These are phyloP conservation scores for Catharus fuscescens DNA, from an alignment of 2,113 vertebrate species.

Conservation along the genomic window DNA sequence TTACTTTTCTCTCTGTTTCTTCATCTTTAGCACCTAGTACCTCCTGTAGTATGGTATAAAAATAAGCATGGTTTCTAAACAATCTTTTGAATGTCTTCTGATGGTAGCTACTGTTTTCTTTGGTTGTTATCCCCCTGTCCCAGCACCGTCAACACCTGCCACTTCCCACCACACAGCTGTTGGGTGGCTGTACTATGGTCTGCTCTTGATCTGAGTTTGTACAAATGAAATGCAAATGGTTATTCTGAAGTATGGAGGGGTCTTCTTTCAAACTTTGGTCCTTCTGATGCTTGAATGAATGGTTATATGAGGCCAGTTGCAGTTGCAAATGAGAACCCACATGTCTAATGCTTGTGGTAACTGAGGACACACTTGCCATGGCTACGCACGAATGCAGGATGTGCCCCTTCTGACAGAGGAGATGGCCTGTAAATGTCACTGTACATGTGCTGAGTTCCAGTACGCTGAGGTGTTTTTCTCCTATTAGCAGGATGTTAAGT, in stretches of 20 bases:
- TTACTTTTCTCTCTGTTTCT: slow-evolving; percentile 21
- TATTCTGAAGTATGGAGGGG: not conserved
- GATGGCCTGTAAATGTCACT: not conserved
- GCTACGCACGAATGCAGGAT: not conserved
- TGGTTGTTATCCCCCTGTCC: not conserved
- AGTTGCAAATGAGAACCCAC: not conserved
- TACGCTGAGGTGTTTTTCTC: not conserved
- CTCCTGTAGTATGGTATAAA: not conserved
- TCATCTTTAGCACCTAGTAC: not conserved
- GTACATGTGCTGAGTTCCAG: not conserved
- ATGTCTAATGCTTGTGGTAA: not conserved
- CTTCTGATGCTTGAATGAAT: not conserved
- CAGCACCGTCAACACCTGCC: not conserved
- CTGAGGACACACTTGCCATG: not conserved
- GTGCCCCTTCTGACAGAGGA: not conserved
- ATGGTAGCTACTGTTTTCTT: not conserved
- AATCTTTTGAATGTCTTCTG: not conserved
- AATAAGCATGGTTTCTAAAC: slow-evolving; percentile 6
- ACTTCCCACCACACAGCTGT: not conserved
- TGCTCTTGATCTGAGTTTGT: not conserved
- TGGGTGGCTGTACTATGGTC: not conserved
- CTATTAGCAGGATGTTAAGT: not conserved
- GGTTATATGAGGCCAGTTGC: not conserved
- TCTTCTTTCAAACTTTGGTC: not conserved
- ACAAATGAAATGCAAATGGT: not conserved